phyloP scores from a whole-genome alignment of 2,113 vertebrate species.

The Planiliza haematocheilus region DNA sequence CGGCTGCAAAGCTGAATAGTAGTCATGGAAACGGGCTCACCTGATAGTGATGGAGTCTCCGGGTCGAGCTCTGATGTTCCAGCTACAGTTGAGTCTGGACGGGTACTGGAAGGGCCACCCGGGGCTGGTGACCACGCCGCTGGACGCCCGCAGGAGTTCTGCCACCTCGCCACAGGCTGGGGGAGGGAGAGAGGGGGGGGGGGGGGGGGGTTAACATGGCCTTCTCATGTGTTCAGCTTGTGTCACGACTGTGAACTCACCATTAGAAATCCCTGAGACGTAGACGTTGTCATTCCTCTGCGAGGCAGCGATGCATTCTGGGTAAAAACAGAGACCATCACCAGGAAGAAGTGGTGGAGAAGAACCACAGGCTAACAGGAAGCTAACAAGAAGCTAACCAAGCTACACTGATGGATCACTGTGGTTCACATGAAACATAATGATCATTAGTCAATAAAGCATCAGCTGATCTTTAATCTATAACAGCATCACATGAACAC shows the following conservation, averaged over 20 bases:
- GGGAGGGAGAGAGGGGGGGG: background rate
- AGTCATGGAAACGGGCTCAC: conserved; percentile 74
- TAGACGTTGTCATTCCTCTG: conserved; percentile 94
- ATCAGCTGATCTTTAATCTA: too few species aligned
- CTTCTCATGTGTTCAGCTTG: background rate
- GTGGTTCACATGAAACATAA: too few species aligned
- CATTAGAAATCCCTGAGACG: conserved; percentile 91
- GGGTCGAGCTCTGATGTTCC: conserved; percentile 93
- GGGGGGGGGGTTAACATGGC: background rate
- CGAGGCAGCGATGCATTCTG: conserved; percentile 90
- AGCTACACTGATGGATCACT: too few species aligned
- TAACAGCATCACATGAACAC: too few species aligned
- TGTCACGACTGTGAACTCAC: conserved; percentile 82
- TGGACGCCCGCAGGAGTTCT: conserved; percentile 90
- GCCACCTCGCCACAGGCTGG: conserved; percentile 92
- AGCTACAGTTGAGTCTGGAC: conserved; percentile 92
- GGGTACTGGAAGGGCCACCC: conserved; percentile 97
- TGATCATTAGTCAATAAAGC: too few species aligned
- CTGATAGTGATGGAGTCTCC: conserved; percentile 97
- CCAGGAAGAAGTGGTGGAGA: too few species aligned
- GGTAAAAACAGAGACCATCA: conserved; percentile 42
- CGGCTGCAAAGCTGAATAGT: too few species aligned
- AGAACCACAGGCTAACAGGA: background rate
- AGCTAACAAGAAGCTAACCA: background rate
- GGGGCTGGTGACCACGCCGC: conserved; percentile 94